Evolutionary conservation across 2,797 vertebrate species (phyloP).

Genomic region (Myotis pilosus): DNA sequence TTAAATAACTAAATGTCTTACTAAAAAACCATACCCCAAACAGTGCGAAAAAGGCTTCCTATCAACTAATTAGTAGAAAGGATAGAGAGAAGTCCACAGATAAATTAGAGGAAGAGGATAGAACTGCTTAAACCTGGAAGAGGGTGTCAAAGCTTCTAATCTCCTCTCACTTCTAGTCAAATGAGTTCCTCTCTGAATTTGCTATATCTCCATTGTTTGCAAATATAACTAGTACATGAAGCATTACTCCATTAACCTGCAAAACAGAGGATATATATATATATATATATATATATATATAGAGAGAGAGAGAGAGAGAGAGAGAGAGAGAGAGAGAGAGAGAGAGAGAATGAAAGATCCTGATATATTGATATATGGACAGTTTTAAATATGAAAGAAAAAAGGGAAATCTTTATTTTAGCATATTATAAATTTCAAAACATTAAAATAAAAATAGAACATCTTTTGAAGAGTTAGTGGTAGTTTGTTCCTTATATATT

Average conservation of each 20-base stretch:
- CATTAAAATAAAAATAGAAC: background rate
- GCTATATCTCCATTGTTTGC: background rate
- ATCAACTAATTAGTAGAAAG: background rate
- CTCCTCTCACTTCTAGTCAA: background rate
- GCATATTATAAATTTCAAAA: background rate
- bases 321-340: background rate
- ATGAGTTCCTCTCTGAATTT: background rate
- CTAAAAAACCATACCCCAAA: background rate
- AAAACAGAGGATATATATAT: background rate
- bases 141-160: background rate
- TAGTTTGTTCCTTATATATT: background rate
- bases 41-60: background rate
- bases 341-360: background rate
- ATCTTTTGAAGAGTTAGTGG: background rate
- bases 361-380: background rate
- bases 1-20: slow-evolving; percentile 21
- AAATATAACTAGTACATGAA: background rate
- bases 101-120: background rate
- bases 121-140: background rate
- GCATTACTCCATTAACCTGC: background rate
- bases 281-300: too few relatives aligned
- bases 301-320: background rate
- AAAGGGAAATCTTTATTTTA: background rate
- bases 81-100: background rate
- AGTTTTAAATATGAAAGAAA: background rate